Evolutionary conservation across 2,797 vertebrate species (phyloP).

Genomic region (Bovichtus diacanthus): DNA sequence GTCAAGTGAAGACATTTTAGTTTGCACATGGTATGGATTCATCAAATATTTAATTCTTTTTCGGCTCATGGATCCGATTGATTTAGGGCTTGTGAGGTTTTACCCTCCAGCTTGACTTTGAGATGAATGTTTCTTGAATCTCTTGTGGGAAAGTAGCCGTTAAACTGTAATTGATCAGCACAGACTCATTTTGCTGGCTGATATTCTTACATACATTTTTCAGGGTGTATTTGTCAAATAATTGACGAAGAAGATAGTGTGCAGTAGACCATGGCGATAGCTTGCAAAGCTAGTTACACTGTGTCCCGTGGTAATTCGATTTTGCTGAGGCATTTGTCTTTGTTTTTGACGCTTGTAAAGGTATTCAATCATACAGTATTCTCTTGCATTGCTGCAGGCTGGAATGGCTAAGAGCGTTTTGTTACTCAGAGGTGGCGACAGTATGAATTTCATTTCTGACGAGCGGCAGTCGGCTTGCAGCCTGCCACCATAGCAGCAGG

Average conservation of each 20-base stretch:
- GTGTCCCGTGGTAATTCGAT: conserved; percentile 49
- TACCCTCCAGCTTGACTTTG: conserved; percentile 37
- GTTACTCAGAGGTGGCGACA: conserved; percentile 31
- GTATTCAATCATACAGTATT: conserved; percentile 53
- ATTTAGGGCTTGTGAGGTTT: conserved; percentile 38
- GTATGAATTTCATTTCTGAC: conserved; percentile 53
- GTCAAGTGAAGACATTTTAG: conserved; percentile 32
- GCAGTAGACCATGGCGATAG: conserved; percentile 14
- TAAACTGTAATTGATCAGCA: conserved; percentile 44
- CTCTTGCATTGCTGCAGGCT: conserved; percentile 41
- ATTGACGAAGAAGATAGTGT: conserved; percentile 27
- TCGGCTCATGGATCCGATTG: conserved; percentile 27
- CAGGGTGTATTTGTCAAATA: conserved; percentile 29
- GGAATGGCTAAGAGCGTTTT: conserved; percentile 37
- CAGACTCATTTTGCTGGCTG: conserved; percentile 6
- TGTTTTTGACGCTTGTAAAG: conserved; percentile 42
- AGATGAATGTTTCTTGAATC: conserved; percentile 31
- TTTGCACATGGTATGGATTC: conserved; percentile 32
- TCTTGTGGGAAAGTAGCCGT: conserved; percentile 5
- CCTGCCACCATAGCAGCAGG: conserved; percentile 30
- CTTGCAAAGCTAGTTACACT: conserved; percentile 29
- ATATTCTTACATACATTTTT: conserved; percentile 32
- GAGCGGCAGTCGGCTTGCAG: conserved; percentile 39
- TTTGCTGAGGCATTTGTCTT: conserved; percentile 59
- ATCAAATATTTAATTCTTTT: conserved; percentile 46